Evolutionary conservation across 1,140 invertebrate genomes (phyloP).

Genomic region (Gonioctena quinquepunctata): DNA sequence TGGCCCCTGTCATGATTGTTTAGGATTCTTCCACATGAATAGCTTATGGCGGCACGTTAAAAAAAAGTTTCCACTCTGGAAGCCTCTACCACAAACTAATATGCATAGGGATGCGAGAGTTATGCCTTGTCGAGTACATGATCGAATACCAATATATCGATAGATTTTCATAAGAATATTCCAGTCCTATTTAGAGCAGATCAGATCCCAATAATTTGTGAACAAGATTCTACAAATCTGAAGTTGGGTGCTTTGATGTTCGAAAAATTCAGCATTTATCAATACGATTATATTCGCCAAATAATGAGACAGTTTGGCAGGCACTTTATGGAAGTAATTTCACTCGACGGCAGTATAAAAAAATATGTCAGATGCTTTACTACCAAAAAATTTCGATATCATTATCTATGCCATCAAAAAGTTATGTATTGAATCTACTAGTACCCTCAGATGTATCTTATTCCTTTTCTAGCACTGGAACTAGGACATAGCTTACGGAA

Average conservation of each 20-base stretch:
- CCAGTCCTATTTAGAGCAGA: constrained; percentile 1
- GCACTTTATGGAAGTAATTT: not conserved
- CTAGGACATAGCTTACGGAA: not conserved
- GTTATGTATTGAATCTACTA: not conserved
- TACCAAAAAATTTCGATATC: not conserved
- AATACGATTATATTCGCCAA: not conserved
- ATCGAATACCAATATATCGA: not conserved
- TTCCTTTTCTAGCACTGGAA: not conserved
- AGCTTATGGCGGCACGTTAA: not conserved
- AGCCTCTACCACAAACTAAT: not conserved
- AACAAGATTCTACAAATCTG: constrained; percentile 3
- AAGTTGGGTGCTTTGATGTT: constrained; percentile 12
- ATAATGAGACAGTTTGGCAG: not conserved
- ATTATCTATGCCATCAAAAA: not conserved
- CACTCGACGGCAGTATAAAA: not conserved
- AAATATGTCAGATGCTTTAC: not conserved
- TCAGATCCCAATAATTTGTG: constrained; percentile 7
- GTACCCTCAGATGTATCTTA: not conserved
- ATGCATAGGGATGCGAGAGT: not conserved
- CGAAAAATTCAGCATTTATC: constrained; percentile 14
- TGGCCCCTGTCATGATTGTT: constrained; percentile 10
- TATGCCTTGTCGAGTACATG: not conserved
- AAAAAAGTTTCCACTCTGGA: not conserved
- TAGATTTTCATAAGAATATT: not conserved
- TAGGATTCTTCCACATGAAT: not conserved